Base-by-base conservation (phyloP, 2,797 vertebrate genomes). In the Vipera ursinii region DNA sequence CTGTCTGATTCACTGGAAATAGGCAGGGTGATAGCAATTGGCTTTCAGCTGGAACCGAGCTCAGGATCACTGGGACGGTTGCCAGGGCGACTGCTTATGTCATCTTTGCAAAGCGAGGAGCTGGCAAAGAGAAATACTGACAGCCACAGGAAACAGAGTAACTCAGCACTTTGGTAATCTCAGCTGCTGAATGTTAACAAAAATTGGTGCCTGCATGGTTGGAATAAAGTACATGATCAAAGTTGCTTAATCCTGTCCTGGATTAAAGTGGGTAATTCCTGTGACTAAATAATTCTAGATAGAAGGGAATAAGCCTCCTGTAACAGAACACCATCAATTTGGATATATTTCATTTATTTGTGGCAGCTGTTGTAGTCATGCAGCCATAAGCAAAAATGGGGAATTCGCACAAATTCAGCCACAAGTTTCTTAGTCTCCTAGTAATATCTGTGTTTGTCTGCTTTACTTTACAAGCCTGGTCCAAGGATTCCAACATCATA, bases 21-120 rank as follows among this genome's bases (percentile, higher is more conserved):
- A 98, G 97, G 98, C 97, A 96, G 97, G 97, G 98, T 98, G 98
- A 98, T 98, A 98, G 97, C 96, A 98, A 97, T 97, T 97, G 98
- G 96, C 97, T 97, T 97, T 95, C 96, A 96, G 96, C 96, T 96
- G 97, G 97, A 98, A 96, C 97, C 95, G 95, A 95, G 97, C 97
- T 96, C 93, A 95, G 97, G 97, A 96, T 97, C 57, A 44, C 96
- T 96, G 97, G 98, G 98, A 98, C 0, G 32, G 98, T 98, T 98
- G 98, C 98, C 98, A 98, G 98, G 98, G 97, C 91, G 93, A 96
- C 96, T 85, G 96, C 97, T 97, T 96, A 96, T 97, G 97, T 97
- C 96, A 95, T 96, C 96, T 96, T 96, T 61, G 90, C 92, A 48
- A 90, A 1, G 93, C 90, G 91, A 96, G 96, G 95, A 96, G 96